Percentiles rank a stretch among this genome's conserved stretches.
Conservation (phyloP, 1,140 invertebrate species). For the Lepidurus apus region DNA sequence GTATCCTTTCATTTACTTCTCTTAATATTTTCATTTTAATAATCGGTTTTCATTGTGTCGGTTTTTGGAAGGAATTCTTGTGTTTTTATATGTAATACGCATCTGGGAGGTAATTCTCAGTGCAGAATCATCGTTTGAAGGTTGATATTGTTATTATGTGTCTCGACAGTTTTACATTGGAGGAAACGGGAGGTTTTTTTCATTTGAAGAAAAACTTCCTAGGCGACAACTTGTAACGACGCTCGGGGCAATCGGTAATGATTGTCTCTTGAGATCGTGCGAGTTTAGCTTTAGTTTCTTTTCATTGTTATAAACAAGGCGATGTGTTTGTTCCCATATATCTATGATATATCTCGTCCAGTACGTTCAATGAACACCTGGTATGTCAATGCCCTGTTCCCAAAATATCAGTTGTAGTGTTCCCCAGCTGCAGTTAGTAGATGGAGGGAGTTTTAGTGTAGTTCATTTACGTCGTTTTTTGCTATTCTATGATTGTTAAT, state of each 20-base stretch:
- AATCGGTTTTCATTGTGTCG: no score
- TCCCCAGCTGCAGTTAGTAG: slow-evolving; percentile 17
- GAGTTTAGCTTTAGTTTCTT: slow-evolving; percentile 57
- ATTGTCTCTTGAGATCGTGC: slow-evolving; percentile 35
- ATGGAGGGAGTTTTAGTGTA: background rate
- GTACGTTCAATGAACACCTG: slow-evolving; percentile 85
- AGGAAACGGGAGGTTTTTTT: background rate
- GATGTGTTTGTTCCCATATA: slow-evolving; percentile 74
- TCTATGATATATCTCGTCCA: slow-evolving; percentile 86
- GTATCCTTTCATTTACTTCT: slow-evolving; percentile 31
- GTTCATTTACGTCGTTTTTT: background rate
- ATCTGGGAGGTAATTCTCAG: slow-evolving; percentile 26
- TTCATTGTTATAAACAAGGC: slow-evolving; percentile 7
- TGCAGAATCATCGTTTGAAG: slow-evolving; percentile 33
- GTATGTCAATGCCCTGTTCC: background rate
- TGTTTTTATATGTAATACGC: slow-evolving; percentile 38
- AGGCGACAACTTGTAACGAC: background rate
- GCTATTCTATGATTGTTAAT: background rate
- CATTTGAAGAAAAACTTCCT: slow-evolving; percentile 35
- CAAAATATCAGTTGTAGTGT: background rate
- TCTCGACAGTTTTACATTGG: background rate
- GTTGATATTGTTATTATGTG: slow-evolving; percentile 16
- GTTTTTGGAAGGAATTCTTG: slow-evolving; percentile 24
- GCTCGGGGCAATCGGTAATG: background rate
- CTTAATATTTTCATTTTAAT: no score